Conservation (phyloP, 1,140 invertebrate species). For the Eriocheir sinensis region DNA sequence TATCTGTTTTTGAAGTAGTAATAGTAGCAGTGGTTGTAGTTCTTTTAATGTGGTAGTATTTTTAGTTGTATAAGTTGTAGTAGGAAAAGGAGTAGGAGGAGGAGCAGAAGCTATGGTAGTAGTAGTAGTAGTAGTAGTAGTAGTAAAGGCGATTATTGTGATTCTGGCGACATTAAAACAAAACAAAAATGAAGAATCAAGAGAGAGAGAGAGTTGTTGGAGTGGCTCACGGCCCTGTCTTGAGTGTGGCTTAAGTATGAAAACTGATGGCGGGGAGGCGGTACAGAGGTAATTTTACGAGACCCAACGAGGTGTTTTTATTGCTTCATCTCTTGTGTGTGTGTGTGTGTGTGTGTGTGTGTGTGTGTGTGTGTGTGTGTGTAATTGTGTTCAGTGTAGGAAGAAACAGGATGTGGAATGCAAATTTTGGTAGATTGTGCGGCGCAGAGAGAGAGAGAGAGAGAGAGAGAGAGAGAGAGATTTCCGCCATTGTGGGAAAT, state of each 20-base stretch:
- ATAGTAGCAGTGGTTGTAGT: too few species aligned
- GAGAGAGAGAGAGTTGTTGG: too few species aligned
- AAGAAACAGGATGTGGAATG: neutral
- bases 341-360: conserved; percentile 47
- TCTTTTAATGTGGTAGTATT: too few species aligned
- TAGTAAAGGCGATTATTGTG: too few species aligned
- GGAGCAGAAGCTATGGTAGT: too few species aligned
- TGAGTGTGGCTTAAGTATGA: neutral
- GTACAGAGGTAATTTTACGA: neutral
- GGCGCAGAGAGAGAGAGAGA: neutral
- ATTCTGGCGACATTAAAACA: too few species aligned
- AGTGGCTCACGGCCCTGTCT: neutral
- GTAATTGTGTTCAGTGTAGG: neutral
- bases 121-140: too few species aligned
- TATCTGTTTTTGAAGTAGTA: too few species aligned
- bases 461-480: neutral
- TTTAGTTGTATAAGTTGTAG: too few species aligned
- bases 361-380: conserved; percentile 30
- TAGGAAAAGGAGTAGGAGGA: too few species aligned
- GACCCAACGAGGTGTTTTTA: neutral
- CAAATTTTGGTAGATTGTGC: neutral
- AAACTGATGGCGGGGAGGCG: neutral
- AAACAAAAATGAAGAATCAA: too few species aligned
- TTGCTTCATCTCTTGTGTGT: conserved; percentile 17
- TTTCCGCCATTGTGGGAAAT: conserved; percentile 11